Conservation (phyloP, 1,140 invertebrate genomes). For the Papilio machaon region DNA sequence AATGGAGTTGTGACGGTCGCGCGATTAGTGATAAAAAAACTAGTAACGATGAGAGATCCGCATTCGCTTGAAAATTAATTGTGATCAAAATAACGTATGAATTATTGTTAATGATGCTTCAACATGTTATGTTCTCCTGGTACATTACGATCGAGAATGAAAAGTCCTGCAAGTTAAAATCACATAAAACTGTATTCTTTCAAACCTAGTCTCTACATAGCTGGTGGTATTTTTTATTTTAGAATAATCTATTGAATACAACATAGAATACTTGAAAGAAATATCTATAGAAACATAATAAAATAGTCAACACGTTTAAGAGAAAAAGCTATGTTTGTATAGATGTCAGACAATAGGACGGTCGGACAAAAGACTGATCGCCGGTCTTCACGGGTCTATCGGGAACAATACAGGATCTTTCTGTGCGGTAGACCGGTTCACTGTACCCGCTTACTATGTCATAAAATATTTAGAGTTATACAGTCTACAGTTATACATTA, state of each 20-base stretch:
- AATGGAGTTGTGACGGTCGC: slow-evolving; percentile 11
- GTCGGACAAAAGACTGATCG: slow-evolving; percentile 13
- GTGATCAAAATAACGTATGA: not conserved
- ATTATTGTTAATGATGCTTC: not conserved
- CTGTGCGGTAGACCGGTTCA: not conserved
- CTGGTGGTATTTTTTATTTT: not conserved
- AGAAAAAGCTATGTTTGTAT: slow-evolving; percentile 9
- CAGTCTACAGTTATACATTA: not conserved
- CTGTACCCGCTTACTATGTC: not conserved
- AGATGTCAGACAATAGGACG: slow-evolving; percentile 19
- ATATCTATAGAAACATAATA: not conserved
- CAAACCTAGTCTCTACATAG: not conserved
- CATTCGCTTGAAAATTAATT: not conserved
- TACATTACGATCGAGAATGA: not conserved
- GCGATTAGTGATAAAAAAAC: not conserved
- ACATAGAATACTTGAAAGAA: not conserved
- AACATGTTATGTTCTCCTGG: not conserved
- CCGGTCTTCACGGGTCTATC: not conserved
- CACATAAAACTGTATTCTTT: not conserved
- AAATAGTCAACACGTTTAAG: slow-evolving; percentile 11
- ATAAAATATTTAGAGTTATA: not conserved
- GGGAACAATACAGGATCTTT: slow-evolving; percentile 1
- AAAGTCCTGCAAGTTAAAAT: not conserved
- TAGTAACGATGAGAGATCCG: not conserved
- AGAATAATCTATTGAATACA: slow-evolving; percentile 1